Evolutionary conservation across 2,888 invertebrate species (phyloP), one percentile per base, ranked within the genome.

Genomic region (Drosophila mayaguana): DNA sequence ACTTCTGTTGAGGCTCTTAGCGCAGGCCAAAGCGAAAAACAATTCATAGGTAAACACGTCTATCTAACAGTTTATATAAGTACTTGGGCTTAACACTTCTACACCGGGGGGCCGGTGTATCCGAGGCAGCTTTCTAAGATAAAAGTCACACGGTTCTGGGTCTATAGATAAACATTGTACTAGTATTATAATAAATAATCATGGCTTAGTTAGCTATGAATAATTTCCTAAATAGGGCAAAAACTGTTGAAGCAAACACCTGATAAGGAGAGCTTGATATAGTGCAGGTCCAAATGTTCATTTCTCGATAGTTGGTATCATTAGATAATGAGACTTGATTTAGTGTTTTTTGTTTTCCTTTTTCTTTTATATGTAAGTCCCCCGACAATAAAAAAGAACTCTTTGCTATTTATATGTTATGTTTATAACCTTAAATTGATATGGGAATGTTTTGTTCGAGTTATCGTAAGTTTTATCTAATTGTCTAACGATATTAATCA

Each of bases 301-400:
- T 1, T 20, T 34, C 34, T 53, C 36, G 36, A 20, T 53, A 36
- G 34, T 51, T 53, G 36, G 34, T 53, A 36, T 34, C 34, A 36
- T 16, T n/a, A 36, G 53, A 53, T 53, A 53, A 25, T 38, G 53
- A 6, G 16, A 53, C 16, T 53, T 53, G 53, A 53, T 53, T 53
- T 53, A 38, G 53, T 53, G 53, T 16, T 22, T 20, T 28, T 22
- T 18, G 14, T 22, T 22, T 18, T 11, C 8, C 32, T 32, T 9
- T 32, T 32, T 11, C 32, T 43, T 9, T 43, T 20, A 45, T 25
- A 20, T 8, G 14, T 36, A 36, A 51, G 51, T 22, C 53, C 36
- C 53, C 36, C 8, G 53, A 9, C 25, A 36, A 38, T 53, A 53
- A 20, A 34, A 14, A 32, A 51, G 16, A 22, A 38, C 20, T 8